These are phyloP conservation scores for Hippopotamus amphibius DNA, from an alignment of 2,113 vertebrate species.

Conservation along the genomic window DNA sequence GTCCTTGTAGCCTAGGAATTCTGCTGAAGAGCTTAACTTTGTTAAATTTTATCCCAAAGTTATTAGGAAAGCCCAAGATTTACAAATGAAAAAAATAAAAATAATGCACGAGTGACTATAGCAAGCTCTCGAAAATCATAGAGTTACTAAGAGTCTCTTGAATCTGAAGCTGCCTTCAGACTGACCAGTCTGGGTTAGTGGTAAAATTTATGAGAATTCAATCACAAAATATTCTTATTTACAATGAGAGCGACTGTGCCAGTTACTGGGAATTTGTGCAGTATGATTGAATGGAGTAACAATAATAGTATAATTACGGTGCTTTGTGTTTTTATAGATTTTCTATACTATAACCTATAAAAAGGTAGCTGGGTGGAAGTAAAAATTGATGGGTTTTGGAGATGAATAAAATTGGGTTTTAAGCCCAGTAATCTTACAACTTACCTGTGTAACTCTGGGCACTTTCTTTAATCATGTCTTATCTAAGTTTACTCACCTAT, in stretches of 20 bases:
- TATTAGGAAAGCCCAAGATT: not conserved
- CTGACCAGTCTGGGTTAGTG: not conserved
- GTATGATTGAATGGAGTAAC: not conserved
- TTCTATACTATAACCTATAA: not conserved
- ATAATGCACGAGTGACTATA: not conserved
- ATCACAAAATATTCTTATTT: not conserved
- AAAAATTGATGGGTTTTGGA: not conserved
- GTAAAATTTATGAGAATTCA: not conserved
- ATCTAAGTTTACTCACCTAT: not conserved
- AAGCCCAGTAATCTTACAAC: not conserved
- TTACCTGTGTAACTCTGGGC: not conserved
- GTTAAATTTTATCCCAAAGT: not conserved
- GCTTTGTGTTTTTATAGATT: not conserved
- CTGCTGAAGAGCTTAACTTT: not conserved
- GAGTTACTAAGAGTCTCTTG: not conserved
- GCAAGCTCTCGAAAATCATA: not conserved
- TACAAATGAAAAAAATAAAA: not conserved
- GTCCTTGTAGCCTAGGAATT: not conserved
- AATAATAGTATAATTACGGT: not conserved
- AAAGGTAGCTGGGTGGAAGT: not conserved
- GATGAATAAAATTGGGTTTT: not conserved
- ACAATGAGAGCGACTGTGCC: not conserved
- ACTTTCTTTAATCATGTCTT: not conserved
- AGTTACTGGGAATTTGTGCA: not conserved
- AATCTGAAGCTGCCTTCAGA: not conserved